Conservation (phyloP, 1,140 invertebrate species). For the Heliconius himera region DNA sequence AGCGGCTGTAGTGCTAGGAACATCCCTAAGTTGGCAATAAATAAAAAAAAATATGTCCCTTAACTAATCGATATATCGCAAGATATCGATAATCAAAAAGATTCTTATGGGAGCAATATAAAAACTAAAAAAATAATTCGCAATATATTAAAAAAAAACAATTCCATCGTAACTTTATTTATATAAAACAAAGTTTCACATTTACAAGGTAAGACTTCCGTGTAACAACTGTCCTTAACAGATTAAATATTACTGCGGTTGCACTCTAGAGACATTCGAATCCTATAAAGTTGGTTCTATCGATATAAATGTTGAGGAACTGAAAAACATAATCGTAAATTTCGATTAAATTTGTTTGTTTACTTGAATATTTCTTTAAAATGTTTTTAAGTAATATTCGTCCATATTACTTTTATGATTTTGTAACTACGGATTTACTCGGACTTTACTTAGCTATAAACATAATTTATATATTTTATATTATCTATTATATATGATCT, state of each 20-base stretch:
- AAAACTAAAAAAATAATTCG: too few relatives aligned
- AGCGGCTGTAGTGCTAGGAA: too few relatives aligned
- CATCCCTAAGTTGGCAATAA: too few relatives aligned
- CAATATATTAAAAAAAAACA: background rate
- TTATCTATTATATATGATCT: too few relatives aligned
- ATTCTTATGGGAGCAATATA: background rate
- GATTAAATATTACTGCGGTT: background rate
- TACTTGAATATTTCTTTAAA: background rate
- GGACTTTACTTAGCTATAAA: too few relatives aligned
- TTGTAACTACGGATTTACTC: background rate
- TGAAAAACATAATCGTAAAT: background rate
- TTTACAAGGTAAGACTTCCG: background rate
- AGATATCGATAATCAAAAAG: background rate
- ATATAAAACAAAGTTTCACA: background rate
- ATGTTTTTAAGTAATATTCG: too few relatives aligned
- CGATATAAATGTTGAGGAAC: background rate
- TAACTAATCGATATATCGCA: too few relatives aligned
- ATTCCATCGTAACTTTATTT: background rate
- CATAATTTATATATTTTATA: too few relatives aligned
- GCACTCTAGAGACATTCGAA: background rate
- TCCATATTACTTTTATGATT: background rate
- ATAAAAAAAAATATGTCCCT: too few relatives aligned
- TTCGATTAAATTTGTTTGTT: background rate
- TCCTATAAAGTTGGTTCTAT: background rate
- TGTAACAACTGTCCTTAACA: constrained; percentile 8